phyloP scores from a whole-genome alignment of 1,140 invertebrate species.

The Platyscapa corneri region DNA sequence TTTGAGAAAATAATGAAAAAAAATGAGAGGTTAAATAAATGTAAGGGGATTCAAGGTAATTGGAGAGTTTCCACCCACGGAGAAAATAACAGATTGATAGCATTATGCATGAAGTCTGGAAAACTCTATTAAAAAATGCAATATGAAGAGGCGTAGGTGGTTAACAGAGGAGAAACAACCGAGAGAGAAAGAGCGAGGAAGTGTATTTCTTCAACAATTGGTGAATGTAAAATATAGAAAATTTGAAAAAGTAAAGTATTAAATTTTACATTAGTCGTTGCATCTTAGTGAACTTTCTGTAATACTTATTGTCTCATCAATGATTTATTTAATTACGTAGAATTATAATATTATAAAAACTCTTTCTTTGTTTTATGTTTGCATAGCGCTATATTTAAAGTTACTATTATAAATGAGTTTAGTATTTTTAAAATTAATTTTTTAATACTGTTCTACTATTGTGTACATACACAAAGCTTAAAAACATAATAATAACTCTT shows the following conservation, averaged over 20 bases:
- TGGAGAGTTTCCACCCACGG: slow-evolving; percentile 46
- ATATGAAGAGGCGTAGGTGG: slow-evolving; percentile 36
- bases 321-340: not conserved
- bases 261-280: not conserved
- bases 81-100: slow-evolving; percentile 51
- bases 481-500: too few relatives aligned
- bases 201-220: not conserved
- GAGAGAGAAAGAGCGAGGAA: slow-evolving; percentile 26
- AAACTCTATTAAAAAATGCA: slow-evolving; percentile 44
- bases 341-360: not conserved
- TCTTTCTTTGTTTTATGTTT: not conserved
- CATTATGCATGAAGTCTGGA: slow-evolving; percentile 43
- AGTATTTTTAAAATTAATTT: not conserved
- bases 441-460: too few relatives aligned
- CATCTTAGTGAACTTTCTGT: not conserved
- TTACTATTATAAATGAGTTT: not conserved
- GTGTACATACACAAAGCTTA: too few relatives aligned
- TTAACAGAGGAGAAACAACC: slow-evolving; percentile 11
- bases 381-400: too few relatives aligned
- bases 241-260: not conserved
- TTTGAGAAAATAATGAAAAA: slow-evolving; percentile 35
- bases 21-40: slow-evolving; percentile 24
- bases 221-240: not conserved
- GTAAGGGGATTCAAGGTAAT: slow-evolving; percentile 28
- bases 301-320: not conserved